Conservation (phyloP, 2,113 vertebrate species). For the Forbesichthys papilliferus region DNA sequence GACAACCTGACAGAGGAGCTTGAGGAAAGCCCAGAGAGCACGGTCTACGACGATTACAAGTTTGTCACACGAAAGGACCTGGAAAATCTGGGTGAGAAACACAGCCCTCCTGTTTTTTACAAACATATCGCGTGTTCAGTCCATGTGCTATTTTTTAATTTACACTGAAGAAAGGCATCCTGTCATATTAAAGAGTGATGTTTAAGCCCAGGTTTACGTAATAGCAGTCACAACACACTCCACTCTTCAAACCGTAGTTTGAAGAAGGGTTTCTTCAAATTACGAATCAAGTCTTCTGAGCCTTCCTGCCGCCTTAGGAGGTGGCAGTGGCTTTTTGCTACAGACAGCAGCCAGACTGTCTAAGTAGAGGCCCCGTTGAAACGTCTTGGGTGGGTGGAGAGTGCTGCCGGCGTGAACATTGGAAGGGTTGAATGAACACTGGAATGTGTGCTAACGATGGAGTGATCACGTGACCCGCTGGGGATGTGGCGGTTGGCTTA, state of each 20-base stretch:
- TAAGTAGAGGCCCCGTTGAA: slow-evolving; percentile 23
- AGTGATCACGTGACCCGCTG: slow-evolving; percentile 63
- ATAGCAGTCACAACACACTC: neutral
- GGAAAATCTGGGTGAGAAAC: slow-evolving; percentile 87
- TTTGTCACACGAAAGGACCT: slow-evolving; percentile 95
- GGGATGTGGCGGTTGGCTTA: slow-evolving; percentile 53
- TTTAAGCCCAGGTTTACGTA: slow-evolving; percentile 3
- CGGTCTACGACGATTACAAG: slow-evolving; percentile 97
- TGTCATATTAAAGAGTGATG: neutral
- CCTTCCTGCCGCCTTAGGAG: slow-evolving; percentile 10
- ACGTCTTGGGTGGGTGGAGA: slow-evolving; percentile 5
- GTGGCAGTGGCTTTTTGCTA: neutral
- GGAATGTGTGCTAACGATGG: slow-evolving; percentile 71
- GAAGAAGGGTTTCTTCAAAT: neutral
- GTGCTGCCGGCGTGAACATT: slow-evolving; percentile 18
- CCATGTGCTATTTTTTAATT: too few relatives aligned
- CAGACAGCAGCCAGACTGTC: slow-evolving; percentile 16
- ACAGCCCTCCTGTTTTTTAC: neutral
- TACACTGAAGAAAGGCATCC: too few relatives aligned
- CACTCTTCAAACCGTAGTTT: too few relatives aligned
- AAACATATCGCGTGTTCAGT: neutral
- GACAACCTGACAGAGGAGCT: slow-evolving; percentile 95
- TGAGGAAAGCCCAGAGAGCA: slow-evolving; percentile 95
- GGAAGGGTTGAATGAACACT: slow-evolving; percentile 67
- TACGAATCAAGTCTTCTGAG: slow-evolving; percentile 25